These are phyloP conservation scores for Hystrix brachyura DNA, from an alignment of 2,113 vertebrate species.

Conservation along the genomic window DNA sequence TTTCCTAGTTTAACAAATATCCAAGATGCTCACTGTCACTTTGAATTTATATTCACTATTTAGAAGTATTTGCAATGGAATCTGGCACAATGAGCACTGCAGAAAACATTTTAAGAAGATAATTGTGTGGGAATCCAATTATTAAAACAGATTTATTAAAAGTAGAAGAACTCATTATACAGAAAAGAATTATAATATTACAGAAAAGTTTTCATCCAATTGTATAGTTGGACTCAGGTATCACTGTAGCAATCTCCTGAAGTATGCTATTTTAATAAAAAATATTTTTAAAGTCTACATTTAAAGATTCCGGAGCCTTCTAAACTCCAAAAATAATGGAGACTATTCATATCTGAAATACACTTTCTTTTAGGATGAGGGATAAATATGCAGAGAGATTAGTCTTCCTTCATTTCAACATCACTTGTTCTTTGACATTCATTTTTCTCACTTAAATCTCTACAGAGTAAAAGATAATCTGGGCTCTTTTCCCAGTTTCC, in stretches of 20 bases:
- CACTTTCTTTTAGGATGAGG: background rate
- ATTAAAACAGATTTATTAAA: slow-evolving; percentile 66
- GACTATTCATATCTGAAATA: slow-evolving; percentile 19
- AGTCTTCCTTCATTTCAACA: background rate
- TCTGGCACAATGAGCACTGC: background rate
- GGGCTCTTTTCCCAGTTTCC: background rate
- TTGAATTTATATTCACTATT: slow-evolving; percentile 60
- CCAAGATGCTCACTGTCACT: slow-evolving; percentile 63
- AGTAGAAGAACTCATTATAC: background rate
- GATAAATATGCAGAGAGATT: background rate
- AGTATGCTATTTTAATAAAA: background rate
- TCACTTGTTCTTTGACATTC: background rate
- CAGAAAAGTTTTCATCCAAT: slow-evolving; percentile 49
- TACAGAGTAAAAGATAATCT: background rate
- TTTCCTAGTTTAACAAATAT: slow-evolving; percentile 64
- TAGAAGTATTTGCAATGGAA: slow-evolving; percentile 39
- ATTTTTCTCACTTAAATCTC: slow-evolving; percentile 37
- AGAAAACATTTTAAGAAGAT: slow-evolving; percentile 56
- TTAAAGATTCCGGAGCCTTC: background rate
- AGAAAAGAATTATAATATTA: slow-evolving; percentile 39
- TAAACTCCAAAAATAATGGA: background rate
- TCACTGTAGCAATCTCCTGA: background rate
- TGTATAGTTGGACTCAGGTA: slow-evolving; percentile 46
- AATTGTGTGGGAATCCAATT: slow-evolving; percentile 58
- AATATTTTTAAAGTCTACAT: background rate